Percentiles rank a stretch among this genome's conserved stretches.
Conservation (phyloP, 2,113 vertebrate genomes). For the Mus spicilegus region DNA sequence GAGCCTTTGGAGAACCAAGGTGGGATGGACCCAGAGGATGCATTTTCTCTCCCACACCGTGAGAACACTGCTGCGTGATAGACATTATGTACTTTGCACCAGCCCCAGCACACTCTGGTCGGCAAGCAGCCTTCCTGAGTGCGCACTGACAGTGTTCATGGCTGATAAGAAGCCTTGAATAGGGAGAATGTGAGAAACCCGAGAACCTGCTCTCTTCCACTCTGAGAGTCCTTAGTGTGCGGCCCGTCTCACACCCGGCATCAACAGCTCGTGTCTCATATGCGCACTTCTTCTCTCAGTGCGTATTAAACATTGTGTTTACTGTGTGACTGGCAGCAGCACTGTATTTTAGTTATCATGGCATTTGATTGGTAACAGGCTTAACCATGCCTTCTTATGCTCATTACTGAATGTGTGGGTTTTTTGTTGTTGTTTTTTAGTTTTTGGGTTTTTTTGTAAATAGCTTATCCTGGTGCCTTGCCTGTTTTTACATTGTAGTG, state of each 20-base stretch:
- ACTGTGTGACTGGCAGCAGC: not conserved
- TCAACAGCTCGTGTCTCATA: not conserved
- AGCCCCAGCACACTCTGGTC: not conserved
- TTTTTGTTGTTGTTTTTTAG: too few species aligned
- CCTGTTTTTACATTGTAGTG: not conserved
- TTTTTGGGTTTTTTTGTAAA: not conserved
- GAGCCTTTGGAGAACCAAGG: not conserved
- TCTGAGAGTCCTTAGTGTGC: too few species aligned
- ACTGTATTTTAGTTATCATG: not conserved
- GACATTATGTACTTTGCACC: too few species aligned
- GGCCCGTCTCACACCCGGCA: too few species aligned
- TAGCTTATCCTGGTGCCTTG: not conserved
- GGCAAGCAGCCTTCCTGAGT: not conserved
- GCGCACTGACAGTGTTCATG: not conserved
- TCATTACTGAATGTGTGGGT: not conserved
- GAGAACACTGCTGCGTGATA: not conserved
- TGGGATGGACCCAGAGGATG: not conserved
- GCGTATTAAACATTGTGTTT: not conserved
- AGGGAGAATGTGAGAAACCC: not conserved
- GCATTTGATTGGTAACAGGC: not conserved
- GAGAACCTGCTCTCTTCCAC: not conserved
- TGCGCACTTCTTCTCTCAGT: not conserved
- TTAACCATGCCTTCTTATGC: constrained; percentile 8
- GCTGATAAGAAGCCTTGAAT: not conserved
- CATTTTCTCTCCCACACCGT: not conserved